Percentiles rank a stretch among this genome's conserved stretches.
Conservation (phyloP, 2,113 vertebrate genomes). For the Nestor notabilis region DNA sequence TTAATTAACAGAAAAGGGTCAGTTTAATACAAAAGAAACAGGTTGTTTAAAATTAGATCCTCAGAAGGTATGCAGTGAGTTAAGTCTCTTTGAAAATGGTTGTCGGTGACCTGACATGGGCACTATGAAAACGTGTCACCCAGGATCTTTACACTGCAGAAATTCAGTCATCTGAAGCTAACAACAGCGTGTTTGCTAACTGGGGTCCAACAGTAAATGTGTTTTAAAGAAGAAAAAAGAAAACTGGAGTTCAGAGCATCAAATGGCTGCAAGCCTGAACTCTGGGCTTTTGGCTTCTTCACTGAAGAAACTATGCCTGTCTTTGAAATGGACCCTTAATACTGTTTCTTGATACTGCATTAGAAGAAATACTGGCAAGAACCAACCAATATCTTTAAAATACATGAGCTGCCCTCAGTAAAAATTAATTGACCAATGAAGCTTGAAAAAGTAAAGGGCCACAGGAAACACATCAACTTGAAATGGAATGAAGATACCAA, state of each 20-base stretch:
- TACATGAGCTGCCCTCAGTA: conserved; percentile 1
- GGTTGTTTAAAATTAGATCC: neutral
- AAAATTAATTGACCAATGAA: neutral
- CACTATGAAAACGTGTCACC: neutral
- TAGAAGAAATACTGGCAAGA: conserved; percentile 49
- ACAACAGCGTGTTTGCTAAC: conserved; percentile 1
- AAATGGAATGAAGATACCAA: conserved; percentile 69
- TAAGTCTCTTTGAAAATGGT: neutral
- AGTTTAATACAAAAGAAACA: conserved; percentile 28
- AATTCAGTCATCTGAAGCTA: conserved; percentile 28
- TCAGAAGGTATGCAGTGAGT: conserved; percentile 7
- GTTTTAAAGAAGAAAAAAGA: neutral
- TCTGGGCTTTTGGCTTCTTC: conserved; percentile 26
- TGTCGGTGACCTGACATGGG: neutral
- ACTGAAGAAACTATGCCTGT: conserved; percentile 4
- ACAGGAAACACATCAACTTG: neutral
- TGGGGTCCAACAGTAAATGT: neutral
- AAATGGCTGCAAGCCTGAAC: neutral
- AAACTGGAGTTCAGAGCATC: neutral
- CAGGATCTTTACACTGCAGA: neutral
- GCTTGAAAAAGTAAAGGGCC: neutral
- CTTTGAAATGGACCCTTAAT: conserved; percentile 41
- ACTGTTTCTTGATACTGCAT: conserved; percentile 20
- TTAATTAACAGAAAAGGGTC: conserved; percentile 19
- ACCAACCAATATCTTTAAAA: neutral